Conservation (phyloP, 2,888 invertebrate genomes). For the Lasioglossum oenotherae region DNA sequence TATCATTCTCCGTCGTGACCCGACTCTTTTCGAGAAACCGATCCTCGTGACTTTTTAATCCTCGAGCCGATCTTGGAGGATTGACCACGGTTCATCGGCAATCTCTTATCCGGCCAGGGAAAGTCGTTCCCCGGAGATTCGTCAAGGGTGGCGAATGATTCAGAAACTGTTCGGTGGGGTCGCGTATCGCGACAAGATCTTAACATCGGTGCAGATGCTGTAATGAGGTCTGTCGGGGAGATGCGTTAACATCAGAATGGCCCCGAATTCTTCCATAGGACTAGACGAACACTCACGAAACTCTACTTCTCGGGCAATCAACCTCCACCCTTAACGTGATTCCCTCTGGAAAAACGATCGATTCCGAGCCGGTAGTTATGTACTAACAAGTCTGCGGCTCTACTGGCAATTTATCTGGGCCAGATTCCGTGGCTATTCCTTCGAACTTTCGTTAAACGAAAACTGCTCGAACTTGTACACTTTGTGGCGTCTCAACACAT, state of each 20-base stretch:
- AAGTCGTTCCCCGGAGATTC: constrained; percentile 40
- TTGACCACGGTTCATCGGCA: neutral
- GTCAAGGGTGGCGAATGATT: constrained; percentile 35
- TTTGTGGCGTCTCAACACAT: neutral
- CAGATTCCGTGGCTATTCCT: neutral
- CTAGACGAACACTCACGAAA: neutral
- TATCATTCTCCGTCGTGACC: neutral
- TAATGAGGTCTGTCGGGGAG: constrained; percentile 10
- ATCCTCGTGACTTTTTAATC: neutral
- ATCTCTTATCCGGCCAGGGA: constrained; percentile 37
- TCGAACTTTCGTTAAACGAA: neutral
- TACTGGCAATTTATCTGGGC: neutral
- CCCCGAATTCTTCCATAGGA: neutral
- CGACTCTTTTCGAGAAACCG: neutral
- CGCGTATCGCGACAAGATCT: constrained; percentile 47
- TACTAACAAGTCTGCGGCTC: constrained; percentile 1
- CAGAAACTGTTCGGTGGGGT: constrained; percentile 37
- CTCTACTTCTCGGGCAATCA: neutral
- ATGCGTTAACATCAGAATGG: neutral
- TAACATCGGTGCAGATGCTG: constrained; percentile 40
- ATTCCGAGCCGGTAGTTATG: neutral
- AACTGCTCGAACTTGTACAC: neutral
- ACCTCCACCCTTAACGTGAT: neutral
- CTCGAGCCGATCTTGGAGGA: neutral
- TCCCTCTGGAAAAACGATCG: neutral